Evolutionary conservation across 2,888 invertebrate genomes (phyloP), one percentile per base, ranked within the genome.

Genomic region (Salpingus planirostris): DNA sequence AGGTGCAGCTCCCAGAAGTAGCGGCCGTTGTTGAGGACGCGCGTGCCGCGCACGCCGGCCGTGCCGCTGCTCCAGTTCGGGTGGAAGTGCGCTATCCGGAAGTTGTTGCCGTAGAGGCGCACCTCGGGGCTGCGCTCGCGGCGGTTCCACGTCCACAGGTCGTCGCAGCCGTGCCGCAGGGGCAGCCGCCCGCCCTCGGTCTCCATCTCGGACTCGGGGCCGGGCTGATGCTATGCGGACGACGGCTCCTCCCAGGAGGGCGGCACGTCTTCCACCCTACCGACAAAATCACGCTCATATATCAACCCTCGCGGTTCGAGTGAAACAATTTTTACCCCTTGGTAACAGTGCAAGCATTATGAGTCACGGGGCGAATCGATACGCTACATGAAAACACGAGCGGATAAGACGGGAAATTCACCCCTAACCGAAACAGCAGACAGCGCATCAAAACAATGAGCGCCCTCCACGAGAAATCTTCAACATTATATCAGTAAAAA

Each of bases 31-130:
- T 80, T 80, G n/a, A 83, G 64, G 4, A 74, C 62, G 12, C 73
- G 63, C 11, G 73, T 78, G 3, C 80, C 81, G 27, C 79, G 68
- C 1, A 80, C 77, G 1, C 76, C 82, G 0, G 81, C 81, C 0
- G 81, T 80, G 5, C 81, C 80, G 50, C 77, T 78, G 52, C 80
- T 80, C 80, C 81, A 81, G 54, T 79, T 78, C 4, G 81, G 81
- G 60, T 83, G 82, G 53, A 83, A 83, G 51, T 74, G 72, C 1
- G 77, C 80, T n/a, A 71, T 74, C 23, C 70, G 64, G 37, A 64
- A 63, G 29, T 68, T 63, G 18, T 64, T 59, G 2, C 74, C 76
- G 38, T 70, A 69, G 8, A 81, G 62, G 10, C 73, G 67, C n/a
- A 77, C 72, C 49, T 74, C 73, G 4, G 60, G 58, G 32, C 71